Percentiles rank a stretch among this genome's conserved stretches.
These are phyloP conservation scores for Choloepus hoffmanni DNA, from an alignment of 2,113 vertebrate species.

Conservation along the genomic window DNA sequence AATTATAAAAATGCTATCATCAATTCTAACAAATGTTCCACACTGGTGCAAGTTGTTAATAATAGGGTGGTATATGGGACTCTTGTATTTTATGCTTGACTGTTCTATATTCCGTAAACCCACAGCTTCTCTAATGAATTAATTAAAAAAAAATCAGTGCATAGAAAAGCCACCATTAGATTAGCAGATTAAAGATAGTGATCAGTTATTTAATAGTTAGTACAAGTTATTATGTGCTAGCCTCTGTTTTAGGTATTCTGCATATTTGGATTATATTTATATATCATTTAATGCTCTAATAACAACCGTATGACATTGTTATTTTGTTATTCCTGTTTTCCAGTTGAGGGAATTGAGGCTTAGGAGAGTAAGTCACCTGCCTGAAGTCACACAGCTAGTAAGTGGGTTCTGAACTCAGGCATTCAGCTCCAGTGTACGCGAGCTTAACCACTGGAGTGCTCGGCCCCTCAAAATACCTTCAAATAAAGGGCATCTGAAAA, in stretches of 20 bases:
- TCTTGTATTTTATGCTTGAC: no score
- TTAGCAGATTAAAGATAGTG: not conserved
- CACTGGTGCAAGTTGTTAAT: no score
- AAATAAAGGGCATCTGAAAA: not conserved
- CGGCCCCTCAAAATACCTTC: not conserved
- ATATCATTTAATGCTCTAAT: not conserved
- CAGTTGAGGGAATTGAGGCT: not conserved
- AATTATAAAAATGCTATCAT: no score
- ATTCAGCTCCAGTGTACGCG: not conserved
- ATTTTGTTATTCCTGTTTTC: not conserved
- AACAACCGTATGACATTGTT: not conserved
- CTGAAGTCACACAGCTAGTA: not conserved
- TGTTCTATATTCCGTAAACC: no score
- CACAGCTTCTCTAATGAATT: no score
- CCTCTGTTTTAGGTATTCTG: not conserved
- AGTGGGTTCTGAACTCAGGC: not conserved
- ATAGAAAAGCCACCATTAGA: not conserved
- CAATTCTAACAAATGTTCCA: no score
- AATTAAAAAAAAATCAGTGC: not conserved
- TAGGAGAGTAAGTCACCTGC: not conserved
- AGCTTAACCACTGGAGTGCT: not conserved
- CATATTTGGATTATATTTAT: not conserved
- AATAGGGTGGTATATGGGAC: no score
- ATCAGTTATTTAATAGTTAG: not conserved
- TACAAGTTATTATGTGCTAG: not conserved